Evolutionary conservation across 2,113 vertebrate species (phyloP).

Genomic region (Crypturellus undulatus): DNA sequence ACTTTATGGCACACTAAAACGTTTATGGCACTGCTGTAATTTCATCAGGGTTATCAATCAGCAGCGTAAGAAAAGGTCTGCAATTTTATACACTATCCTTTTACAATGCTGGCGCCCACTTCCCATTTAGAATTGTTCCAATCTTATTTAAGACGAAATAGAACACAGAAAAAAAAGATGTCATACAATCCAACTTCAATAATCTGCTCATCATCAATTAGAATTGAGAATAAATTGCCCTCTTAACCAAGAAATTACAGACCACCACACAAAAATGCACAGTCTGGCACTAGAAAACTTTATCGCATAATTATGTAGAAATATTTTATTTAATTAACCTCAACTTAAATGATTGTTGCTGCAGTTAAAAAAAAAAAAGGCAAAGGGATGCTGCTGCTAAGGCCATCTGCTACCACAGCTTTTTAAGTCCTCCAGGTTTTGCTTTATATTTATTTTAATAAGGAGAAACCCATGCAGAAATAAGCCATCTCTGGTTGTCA

Average conservation of each 20-base stretch:
- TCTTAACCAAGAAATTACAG: slow-evolving; percentile 70
- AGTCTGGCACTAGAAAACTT: slow-evolving; percentile 39
- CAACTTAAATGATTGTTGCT: slow-evolving; percentile 17
- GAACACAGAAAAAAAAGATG: slow-evolving; percentile 20
- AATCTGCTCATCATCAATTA: slow-evolving; percentile 65
- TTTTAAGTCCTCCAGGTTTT: background rate
- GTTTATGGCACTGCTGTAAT: slow-evolving; percentile 50
- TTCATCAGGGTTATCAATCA: slow-evolving; percentile 61
- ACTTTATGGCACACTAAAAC: slow-evolving; percentile 62
- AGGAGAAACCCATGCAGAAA: background rate
- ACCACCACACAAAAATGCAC: background rate
- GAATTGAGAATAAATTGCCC: slow-evolving; percentile 66
- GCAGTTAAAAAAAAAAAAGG: slow-evolving; percentile 16
- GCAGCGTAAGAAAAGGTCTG: slow-evolving; percentile 5
- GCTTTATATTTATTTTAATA: background rate
- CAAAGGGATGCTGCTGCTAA: background rate
- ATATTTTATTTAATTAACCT: slow-evolving; percentile 54
- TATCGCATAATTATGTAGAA: slow-evolving; percentile 49
- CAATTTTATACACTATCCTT: slow-evolving; percentile 43
- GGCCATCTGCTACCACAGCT: slow-evolving; percentile 3
- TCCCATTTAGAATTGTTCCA: slow-evolving; percentile 33
- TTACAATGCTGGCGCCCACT: slow-evolving; percentile 21
- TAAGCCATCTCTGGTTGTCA: background rate
- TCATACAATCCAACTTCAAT: slow-evolving; percentile 27
- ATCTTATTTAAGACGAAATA: slow-evolving; percentile 14